Evolutionary conservation across 2,888 invertebrate species (phyloP), one percentile per base, ranked within the genome.

Genomic region (Epinotia bilunana): DNA sequence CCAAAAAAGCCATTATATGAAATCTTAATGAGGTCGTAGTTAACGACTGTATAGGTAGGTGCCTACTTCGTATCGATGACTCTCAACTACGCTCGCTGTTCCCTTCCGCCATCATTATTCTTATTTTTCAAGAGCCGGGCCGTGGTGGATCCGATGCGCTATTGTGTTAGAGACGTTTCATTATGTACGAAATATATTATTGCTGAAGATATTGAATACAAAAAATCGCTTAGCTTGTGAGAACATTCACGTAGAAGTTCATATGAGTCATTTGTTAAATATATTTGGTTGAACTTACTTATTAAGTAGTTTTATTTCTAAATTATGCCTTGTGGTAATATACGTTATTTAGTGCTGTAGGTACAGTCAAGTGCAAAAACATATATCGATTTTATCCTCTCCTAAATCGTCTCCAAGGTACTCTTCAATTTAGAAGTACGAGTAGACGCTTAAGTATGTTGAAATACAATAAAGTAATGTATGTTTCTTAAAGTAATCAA

Each of bases 21-120:
- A 39, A 39, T 82, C 84, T 85, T 86, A 89, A 89, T 88, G 88
- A 88, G 88, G 84, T 79, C 84, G 78, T 78, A 81, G 80, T 74
- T 74, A 74, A 74, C 65, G 73, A 73, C 79, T 79, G 78, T n/a
- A n/a, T n/a, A n/a, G n/a, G n/a, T 79, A 80, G 76, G 74, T 73
- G n/a, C n/a, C n/a, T n/a, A 63, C 76, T 77, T 72, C 73, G 81
- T 86, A 88, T 88, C 87, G 86, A 87, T 88, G 83, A 80, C 82
- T 82, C 83, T 81, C 76, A 75, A 79, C 80, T 78, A 67, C 79
- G 80, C 81, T 69, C 80, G 77, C 78, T 78, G 80, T 85, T 83
- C 65, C 33, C 65, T 65, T 65, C 83, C 82, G 79, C 78, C 79
- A 83, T 86, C 83, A 88, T 87, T 87, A 87, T 86, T 84, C 78